phyloP scores from a whole-genome alignment of 2,797 vertebrate species.

The Jordanella pulchra region DNA sequence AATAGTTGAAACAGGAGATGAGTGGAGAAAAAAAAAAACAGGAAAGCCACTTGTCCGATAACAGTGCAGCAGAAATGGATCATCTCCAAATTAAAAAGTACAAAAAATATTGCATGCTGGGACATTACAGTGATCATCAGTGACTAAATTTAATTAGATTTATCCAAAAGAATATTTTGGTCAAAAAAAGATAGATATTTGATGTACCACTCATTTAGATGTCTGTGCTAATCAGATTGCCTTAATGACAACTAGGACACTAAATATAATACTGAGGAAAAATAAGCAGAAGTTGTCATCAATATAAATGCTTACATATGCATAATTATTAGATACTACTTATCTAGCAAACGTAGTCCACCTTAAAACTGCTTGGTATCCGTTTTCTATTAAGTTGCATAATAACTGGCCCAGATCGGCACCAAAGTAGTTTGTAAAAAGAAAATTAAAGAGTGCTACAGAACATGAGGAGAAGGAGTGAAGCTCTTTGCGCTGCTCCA shows the following conservation, averaged over 20 bases:
- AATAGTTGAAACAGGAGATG: slow-evolving; percentile 60
- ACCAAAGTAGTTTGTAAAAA: slow-evolving; percentile 64
- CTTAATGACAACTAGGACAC: neutral
- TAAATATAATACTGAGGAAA: slow-evolving; percentile 9
- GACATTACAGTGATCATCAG: neutral
- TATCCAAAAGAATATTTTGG: slow-evolving; percentile 3
- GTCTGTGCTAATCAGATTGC: slow-evolving; percentile 52
- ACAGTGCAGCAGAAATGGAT: slow-evolving; percentile 38
- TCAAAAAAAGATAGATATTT: slow-evolving; percentile 29
- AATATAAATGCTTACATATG: neutral
- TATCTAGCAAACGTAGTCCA: slow-evolving; percentile 1
- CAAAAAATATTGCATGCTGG: slow-evolving; percentile 10
- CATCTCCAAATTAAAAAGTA: slow-evolving; percentile 28
- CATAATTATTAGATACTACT: slow-evolving; percentile 1
- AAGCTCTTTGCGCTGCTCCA: slow-evolving; percentile 79
- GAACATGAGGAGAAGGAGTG: slow-evolving; percentile 71
- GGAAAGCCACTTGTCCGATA: slow-evolving; percentile 39
- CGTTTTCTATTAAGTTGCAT: slow-evolving; percentile 55
- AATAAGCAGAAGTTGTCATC: slow-evolving; percentile 4
- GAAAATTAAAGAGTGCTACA: slow-evolving; percentile 72
- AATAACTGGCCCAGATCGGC: slow-evolving; percentile 58
- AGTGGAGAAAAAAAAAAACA: slow-evolving; percentile 36
- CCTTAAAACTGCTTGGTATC: slow-evolving; percentile 22
- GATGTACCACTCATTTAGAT: slow-evolving; percentile 52
- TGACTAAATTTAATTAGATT: slow-evolving; percentile 12